phyloP scores from a whole-genome alignment of 2,113 vertebrate species.

The Xerus inauris region DNA sequence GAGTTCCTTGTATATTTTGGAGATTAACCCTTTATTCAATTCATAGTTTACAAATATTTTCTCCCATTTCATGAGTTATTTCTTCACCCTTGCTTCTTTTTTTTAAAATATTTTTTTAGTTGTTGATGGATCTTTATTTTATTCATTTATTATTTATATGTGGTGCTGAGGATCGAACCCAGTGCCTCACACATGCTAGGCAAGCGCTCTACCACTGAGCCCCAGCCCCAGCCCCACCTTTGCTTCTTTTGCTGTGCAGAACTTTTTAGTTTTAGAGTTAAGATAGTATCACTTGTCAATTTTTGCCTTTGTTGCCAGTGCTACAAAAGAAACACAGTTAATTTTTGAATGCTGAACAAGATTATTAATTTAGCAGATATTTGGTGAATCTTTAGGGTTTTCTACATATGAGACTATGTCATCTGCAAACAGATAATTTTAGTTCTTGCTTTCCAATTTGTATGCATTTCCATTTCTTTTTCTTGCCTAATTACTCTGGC shows the following conservation, averaged over 20 bases:
- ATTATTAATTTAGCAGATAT: slow-evolving; percentile 11
- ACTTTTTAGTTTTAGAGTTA: not conserved
- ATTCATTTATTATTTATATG: no score
- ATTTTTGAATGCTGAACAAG: not conserved
- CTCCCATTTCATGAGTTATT: not conserved
- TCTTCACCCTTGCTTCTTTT: not conserved
- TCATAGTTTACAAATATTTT: slow-evolving; percentile 10
- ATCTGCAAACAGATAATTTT: not conserved
- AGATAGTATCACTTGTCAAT: not conserved
- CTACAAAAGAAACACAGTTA: not conserved
- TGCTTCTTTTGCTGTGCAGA: not conserved
- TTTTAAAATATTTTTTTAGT: no score
- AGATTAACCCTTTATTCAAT: not conserved
- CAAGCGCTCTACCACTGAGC: no score
- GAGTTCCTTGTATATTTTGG: not conserved
- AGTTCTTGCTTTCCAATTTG: not conserved
- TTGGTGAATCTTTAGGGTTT: not conserved
- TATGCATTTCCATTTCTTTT: not conserved
- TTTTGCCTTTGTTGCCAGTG: not conserved
- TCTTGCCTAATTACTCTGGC: not conserved
- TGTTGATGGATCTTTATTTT: no score
- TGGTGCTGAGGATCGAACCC: no score
- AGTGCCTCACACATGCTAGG: no score
- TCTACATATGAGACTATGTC: not conserved
- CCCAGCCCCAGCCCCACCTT: no score